phyloP scores from a whole-genome alignment of 2,113 vertebrate species.

The Numida meleagris region DNA sequence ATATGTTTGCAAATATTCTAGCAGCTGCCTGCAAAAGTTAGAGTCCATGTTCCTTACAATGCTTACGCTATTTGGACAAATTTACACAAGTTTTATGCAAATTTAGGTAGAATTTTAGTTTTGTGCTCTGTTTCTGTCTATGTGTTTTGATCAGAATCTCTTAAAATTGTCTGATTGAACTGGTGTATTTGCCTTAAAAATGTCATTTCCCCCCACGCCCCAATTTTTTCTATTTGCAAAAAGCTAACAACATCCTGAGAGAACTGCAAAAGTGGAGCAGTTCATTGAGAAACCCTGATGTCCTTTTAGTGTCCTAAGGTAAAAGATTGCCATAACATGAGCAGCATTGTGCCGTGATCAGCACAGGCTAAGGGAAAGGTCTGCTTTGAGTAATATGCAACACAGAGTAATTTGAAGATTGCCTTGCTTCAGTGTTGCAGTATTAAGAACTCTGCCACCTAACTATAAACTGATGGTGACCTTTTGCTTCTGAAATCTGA shows the following conservation, averaged over 20 bases:
- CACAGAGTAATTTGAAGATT: conserved; percentile 46
- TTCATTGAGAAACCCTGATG: not conserved
- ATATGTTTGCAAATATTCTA: not conserved
- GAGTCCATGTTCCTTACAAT: not conserved
- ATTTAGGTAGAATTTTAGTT: not conserved
- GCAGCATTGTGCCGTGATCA: not conserved
- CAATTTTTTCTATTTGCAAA: not conserved
- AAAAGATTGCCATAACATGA: not conserved
- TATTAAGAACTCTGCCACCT: conserved; percentile 49
- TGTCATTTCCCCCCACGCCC: no score
- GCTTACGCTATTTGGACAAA: not conserved
- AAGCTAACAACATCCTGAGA: not conserved
- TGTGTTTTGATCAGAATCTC: not conserved
- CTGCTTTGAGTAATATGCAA: conserved; percentile 20
- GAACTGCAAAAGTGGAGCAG: not conserved
- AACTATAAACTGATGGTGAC: conserved; percentile 39
- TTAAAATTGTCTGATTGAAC: not conserved
- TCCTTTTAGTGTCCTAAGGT: not conserved
- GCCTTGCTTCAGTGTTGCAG: conserved; percentile 3
- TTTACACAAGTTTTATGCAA: not conserved
- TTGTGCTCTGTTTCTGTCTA: fast-evolving
- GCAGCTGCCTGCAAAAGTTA: not conserved
- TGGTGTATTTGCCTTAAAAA: not conserved
- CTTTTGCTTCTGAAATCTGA: conserved; percentile 39
- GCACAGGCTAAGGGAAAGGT: not conserved